phyloP scores from a whole-genome alignment of 2,888 invertebrate species.

The Hanleya hanleyi region DNA sequence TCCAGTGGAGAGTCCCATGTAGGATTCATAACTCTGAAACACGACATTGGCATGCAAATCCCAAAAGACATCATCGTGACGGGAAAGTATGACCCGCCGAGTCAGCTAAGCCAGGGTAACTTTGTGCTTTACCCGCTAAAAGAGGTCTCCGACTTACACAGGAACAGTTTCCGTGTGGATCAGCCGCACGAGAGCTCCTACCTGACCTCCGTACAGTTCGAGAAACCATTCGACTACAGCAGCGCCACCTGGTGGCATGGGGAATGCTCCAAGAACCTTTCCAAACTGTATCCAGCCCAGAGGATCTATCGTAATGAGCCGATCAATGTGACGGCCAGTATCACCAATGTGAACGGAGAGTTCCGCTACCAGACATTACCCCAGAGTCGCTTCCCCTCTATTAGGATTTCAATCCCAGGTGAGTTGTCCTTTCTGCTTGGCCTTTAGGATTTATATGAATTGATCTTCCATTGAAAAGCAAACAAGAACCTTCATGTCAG shows the following conservation, averaged over 20 bases:
- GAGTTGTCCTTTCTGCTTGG: no score
- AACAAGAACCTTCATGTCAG: no score
- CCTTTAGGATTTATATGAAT: no score
- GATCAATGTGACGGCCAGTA: not conserved
- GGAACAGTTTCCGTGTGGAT: constrained; percentile 8
- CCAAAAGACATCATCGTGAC: constrained; percentile 63
- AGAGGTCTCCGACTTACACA: constrained; percentile 42
- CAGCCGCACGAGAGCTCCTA: constrained; percentile 30
- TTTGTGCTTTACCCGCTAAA: constrained; percentile 55
- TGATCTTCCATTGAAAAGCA: no score
- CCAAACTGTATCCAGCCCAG: constrained; percentile 55
- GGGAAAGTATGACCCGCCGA: constrained; percentile 49
- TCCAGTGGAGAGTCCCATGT: constrained; percentile 35
- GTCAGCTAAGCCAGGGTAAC: constrained; percentile 30
- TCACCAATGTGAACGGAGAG: not conserved
- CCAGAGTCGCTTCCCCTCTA: constrained; percentile 49
- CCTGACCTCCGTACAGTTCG: constrained; percentile 60
- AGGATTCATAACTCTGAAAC: constrained; percentile 56
- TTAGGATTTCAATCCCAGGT: constrained; percentile 63
- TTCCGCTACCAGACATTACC: constrained; percentile 55
- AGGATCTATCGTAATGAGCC: constrained; percentile 39
- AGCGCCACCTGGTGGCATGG: constrained; percentile 47
- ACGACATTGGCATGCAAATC: constrained; percentile 44
- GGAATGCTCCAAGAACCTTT: constrained; percentile 27
- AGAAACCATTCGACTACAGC: constrained; percentile 63